phyloP scores from a whole-genome alignment of 2,113 vertebrate species.

The Sterrhoptilus dennistouni region DNA sequence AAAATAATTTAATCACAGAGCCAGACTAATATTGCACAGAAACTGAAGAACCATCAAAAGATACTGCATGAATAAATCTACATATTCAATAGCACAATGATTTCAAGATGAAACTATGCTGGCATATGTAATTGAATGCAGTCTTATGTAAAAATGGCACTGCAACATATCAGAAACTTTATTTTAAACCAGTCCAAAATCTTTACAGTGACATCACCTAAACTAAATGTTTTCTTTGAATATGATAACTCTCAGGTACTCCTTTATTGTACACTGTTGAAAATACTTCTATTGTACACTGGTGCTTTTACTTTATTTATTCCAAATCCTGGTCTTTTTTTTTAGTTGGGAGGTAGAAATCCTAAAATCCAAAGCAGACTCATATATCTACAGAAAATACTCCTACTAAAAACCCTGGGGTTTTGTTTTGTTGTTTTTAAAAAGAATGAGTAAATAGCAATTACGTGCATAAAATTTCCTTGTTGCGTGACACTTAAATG shows the following conservation, averaged over 20 bases:
- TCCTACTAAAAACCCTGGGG: not conserved
- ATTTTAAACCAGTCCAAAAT: not conserved
- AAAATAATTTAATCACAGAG: not conserved
- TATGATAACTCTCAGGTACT: not conserved
- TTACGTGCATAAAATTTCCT: not conserved
- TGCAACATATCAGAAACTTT: not conserved
- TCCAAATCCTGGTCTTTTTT: not conserved
- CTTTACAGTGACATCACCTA: not conserved
- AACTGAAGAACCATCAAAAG: not conserved
- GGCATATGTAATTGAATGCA: not conserved
- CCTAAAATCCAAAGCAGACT: not conserved
- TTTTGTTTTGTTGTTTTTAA: not conserved
- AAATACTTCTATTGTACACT: not conserved
- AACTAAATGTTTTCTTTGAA: not conserved
- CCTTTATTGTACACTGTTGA: not conserved
- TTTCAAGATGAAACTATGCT: not conserved
- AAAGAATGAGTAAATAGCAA: not conserved
- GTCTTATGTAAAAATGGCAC: not conserved
- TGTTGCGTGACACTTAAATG: not conserved
- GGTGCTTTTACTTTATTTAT: not conserved
- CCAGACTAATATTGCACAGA: not conserved
- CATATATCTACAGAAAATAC: not conserved
- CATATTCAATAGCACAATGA: not conserved
- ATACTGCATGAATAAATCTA: not conserved
- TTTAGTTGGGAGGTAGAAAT: not conserved